Evolutionary conservation across 2,888 invertebrate genomes (phyloP), one percentile per base, ranked within the genome.

Genomic region (Tinea semifulvella): DNA sequence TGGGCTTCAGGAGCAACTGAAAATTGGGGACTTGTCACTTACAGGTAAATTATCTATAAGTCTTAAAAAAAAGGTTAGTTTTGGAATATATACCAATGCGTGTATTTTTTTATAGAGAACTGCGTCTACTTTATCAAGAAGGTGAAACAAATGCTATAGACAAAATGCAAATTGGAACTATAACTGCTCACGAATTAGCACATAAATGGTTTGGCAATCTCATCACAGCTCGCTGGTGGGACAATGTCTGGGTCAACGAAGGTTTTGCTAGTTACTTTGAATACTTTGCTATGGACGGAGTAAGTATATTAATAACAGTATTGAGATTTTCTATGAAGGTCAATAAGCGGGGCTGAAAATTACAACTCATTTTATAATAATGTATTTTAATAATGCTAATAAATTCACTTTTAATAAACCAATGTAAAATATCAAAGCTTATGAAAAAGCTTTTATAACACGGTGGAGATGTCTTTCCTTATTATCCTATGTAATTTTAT

Each of bases 161-260:
- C 48, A 72, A 70, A 50, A 62, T 73, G 62, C 47, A 57, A 47
- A 80, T 86, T 35, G 84, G 71, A 1, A 84, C 81, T 0, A 81
- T 83, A 28, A 76, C 82, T 10, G 72, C 84, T 0, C 86, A 86
- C 53, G 86, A 86, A 55, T 71, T 84, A 16, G 81, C 82, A 0
- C 94, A 94, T 63, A 89, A 88, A 70, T 92, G 91, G 91, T 92
- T 92, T 57, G 92, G 92, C 1, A 88, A 91, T 62, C 72, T 87
- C 26, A 85, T 91, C 14, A 87, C 89, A 1, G 82, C 85, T 19
- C 69, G 84, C 47, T 91, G 89, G 90, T 91, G 91, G 91, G 77
- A 83, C 38, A 86, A 84, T 47, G 77, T 88, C 0, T 91, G 90
- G 89, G 73, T 91, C 10, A 91, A 88, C 57, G 91, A 91, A 62